Percentiles rank a stretch among this genome's conserved stretches.
Conservation (phyloP, 2,113 vertebrate genomes). For the Cyanoderma ruficeps region DNA sequence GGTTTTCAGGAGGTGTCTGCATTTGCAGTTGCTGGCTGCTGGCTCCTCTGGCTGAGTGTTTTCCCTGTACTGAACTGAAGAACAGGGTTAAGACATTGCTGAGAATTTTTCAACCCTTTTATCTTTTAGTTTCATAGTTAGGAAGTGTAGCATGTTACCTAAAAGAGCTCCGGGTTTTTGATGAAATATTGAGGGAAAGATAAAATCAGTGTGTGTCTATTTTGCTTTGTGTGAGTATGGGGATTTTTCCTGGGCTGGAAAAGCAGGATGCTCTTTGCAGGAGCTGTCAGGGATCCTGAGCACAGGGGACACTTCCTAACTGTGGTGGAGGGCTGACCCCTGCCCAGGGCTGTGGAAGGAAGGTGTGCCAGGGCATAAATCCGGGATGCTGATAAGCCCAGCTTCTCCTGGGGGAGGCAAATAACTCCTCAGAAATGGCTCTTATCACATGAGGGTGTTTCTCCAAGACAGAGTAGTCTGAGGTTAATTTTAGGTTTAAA, state of each 20-base stretch:
- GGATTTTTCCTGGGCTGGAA: not conserved
- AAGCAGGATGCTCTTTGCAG: not conserved
- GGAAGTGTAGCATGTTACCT: not conserved
- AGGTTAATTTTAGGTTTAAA: not conserved
- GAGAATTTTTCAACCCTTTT: not conserved
- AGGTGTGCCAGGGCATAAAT: not conserved
- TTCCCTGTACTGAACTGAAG: not conserved
- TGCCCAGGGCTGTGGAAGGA: not conserved
- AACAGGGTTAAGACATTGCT: not conserved
- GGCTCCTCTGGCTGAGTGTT: not conserved
- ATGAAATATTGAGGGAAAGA: not conserved
- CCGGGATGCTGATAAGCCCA: not conserved
- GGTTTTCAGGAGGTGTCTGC: not conserved
- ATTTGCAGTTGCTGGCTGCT: not conserved
- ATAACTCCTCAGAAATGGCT: not conserved
- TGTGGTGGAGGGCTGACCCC: not conserved
- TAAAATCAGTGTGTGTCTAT: fast-evolving
- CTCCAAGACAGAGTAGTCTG: not conserved
- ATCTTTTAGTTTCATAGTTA: not conserved
- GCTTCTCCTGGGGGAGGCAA: not conserved
- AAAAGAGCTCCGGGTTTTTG: not conserved
- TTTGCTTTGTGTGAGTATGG: not conserved
- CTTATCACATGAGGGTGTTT: not conserved
- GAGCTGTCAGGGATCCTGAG: not conserved
- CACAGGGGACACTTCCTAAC: fast-evolving